Conservation (phyloP, 1,140 invertebrate genomes). For the Triops cancriformis region DNA sequence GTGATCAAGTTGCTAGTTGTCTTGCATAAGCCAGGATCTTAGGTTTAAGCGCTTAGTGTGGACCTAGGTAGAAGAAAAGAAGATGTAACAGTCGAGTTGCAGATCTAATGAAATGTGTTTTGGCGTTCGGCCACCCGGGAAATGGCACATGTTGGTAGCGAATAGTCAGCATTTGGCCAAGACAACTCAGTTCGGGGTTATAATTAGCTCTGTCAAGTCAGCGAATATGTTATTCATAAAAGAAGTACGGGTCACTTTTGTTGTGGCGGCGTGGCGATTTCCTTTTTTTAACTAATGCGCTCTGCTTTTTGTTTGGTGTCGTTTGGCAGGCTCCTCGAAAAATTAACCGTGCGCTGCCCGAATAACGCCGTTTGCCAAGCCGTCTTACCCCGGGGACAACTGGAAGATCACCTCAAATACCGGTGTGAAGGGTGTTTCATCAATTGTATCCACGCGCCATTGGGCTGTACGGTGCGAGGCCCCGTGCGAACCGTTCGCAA, state of each 20-base stretch:
- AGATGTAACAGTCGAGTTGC: not conserved
- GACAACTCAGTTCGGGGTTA: not conserved
- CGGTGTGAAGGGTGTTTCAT: slow-evolving; percentile 31
- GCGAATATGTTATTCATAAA: not conserved
- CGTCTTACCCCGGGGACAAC: slow-evolving; percentile 41
- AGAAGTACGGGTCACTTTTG: slow-evolving; percentile 11
- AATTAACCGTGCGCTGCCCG: slow-evolving; percentile 44
- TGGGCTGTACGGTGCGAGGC: not conserved
- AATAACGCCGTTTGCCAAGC: slow-evolving; percentile 44
- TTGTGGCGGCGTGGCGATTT: not conserved
- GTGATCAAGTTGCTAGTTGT: no score
- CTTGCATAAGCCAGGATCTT: no score
- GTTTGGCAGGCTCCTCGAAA: slow-evolving; percentile 43
- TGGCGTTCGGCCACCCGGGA: not conserved
- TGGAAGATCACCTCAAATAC: slow-evolving; percentile 44
- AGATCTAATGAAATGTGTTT: not conserved
- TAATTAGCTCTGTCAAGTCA: slow-evolving; percentile 11
- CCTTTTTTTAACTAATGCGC: slow-evolving; percentile 23
- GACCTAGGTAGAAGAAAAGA: no score
- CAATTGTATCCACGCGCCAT: slow-evolving; percentile 11
- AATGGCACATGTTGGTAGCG: not conserved
- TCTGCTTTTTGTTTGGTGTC: not conserved
- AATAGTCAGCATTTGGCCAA: not conserved
- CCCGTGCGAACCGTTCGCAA: not conserved
- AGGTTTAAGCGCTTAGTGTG: no score